phyloP scores from a whole-genome alignment of 2,888 invertebrate species.

The Sarcophaga carnaria region DNA sequence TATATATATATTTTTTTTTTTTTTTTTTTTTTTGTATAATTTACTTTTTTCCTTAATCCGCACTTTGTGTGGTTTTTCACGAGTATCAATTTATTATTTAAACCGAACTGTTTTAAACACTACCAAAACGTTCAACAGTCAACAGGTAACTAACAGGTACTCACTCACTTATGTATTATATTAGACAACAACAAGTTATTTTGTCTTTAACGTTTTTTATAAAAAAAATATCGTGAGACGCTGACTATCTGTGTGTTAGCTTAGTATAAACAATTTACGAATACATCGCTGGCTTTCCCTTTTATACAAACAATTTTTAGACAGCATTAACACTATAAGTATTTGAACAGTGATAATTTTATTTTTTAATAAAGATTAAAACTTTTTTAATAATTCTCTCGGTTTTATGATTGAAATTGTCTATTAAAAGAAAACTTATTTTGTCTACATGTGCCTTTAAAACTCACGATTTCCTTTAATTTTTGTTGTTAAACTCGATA shows the following conservation, averaged over 20 bases:
- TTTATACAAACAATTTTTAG: conserved; percentile 18
- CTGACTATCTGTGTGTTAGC: conserved; percentile 38
- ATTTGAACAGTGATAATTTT: too few species aligned
- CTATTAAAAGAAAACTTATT: not conserved
- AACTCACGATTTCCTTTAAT: too few species aligned
- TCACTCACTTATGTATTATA: conserved; percentile 26
- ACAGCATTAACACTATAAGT: not conserved
- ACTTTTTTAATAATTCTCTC: too few species aligned
- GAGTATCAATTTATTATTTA: conserved; percentile 17
- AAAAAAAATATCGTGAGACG: conserved; percentile 39
- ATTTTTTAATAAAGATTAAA: too few species aligned
- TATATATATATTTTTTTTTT: conserved; percentile 19
- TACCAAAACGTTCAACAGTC: conserved; percentile 69
- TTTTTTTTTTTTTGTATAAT: conserved; percentile 33
- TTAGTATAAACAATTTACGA: conserved; percentile 5
- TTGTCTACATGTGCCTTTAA: not conserved
- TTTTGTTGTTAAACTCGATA: not conserved
- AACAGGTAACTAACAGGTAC: conserved; percentile 70
- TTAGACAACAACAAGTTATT: conserved; percentile 36
- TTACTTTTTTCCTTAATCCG: conserved; percentile 42
- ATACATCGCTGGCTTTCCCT: conserved; percentile 36
- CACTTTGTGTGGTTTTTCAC: conserved; percentile 22
- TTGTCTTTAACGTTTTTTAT: conserved; percentile 21
- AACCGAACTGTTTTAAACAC: conserved; percentile 54
- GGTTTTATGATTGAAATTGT: too few species aligned